These are phyloP conservation scores for Archilochus colubris DNA, from an alignment of 2,113 vertebrate genomes.

Conservation along the genomic window DNA sequence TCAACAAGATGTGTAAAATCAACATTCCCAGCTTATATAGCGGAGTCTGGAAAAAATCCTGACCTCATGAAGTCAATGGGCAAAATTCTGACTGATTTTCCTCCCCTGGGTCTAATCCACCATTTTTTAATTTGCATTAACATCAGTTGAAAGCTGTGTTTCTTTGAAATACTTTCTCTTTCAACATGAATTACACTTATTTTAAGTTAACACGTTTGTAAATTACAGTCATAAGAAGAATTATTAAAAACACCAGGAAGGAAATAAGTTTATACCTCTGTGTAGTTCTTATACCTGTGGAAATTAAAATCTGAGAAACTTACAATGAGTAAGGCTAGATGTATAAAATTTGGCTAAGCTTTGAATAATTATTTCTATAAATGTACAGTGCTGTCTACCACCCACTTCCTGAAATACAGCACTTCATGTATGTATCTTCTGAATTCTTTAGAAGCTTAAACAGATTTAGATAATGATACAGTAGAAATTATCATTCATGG, in stretches of 20 bases:
- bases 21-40: neutral
- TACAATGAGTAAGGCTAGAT: neutral
- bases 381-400: neutral
- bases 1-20: neutral
- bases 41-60: neutral
- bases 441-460: conserved; percentile 21
- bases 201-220: neutral
- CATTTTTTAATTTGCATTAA: neutral
- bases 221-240: neutral
- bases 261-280: neutral
- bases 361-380: neutral
- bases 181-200: neutral
- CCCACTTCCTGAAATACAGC: neutral
- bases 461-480: neutral
- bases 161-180: conserved; percentile 23
- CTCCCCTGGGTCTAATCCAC: neutral
- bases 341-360: neutral
- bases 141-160: neutral
- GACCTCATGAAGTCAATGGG: neutral
- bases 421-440: neutral
- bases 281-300: neutral
- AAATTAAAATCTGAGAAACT: neutral
- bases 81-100: neutral
- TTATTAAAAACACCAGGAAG: neutral
- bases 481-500: neutral